These are phyloP conservation scores for Diarsia dahlii DNA, from an alignment of 2,888 invertebrate species.

Conservation along the genomic window DNA sequence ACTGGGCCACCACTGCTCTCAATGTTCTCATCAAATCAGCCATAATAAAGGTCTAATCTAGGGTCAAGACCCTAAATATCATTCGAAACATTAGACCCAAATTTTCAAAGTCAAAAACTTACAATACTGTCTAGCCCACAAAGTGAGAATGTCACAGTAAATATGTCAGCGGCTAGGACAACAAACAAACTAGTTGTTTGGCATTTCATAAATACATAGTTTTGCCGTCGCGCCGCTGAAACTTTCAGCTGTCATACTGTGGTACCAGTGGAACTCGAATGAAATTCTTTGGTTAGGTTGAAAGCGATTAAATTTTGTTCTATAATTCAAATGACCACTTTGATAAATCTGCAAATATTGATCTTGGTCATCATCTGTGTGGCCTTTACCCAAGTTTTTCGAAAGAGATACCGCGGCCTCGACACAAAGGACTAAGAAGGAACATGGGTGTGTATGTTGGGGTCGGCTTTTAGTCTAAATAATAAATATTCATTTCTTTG, in stretches of 20 bases:
- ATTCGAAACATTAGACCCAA: neutral
- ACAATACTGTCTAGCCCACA: constrained; percentile 5
- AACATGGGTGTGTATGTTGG: too few species aligned
- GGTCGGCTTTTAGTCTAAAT: too few species aligned
- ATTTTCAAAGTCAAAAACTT: constrained; percentile 27
- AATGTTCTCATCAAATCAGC: neutral
- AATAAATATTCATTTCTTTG: too few species aligned
- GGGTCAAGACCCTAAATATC: neutral
- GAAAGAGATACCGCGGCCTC: too few species aligned
- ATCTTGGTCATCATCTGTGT: too few species aligned
- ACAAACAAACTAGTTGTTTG: constrained; percentile 15
- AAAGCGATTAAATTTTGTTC: too few species aligned
- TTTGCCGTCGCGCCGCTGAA: constrained; percentile 8
- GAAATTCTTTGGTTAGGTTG: neutral
- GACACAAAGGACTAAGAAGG: too few species aligned
- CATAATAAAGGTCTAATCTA: neutral
- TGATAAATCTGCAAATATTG: too few species aligned
- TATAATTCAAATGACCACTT: too few species aligned
- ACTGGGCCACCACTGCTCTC: too few species aligned
- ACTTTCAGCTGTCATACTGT: constrained; percentile 16
- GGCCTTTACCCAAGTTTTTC: too few species aligned
- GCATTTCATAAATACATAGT: constrained; percentile 56
- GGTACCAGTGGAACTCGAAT: constrained; percentile 7
- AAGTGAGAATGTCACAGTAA: constrained; percentile 38
- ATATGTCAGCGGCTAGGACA: constrained; percentile 10